Base-by-base conservation (phyloP, 92 coral and sea anemone species). In the Meandrina meandrites region DNA sequence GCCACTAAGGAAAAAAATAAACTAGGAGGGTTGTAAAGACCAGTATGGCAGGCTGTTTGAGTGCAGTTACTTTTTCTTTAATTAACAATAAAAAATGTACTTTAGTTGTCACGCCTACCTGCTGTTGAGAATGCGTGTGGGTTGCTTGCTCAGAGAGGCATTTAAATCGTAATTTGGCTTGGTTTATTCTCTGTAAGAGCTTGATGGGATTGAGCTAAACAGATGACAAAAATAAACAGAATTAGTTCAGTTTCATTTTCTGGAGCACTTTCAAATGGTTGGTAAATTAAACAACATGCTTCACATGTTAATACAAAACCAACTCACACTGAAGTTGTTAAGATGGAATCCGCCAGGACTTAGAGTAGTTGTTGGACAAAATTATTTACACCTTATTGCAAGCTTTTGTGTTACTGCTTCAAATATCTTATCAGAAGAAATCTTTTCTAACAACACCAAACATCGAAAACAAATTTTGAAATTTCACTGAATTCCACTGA, bases 141-240 rank as follows among this genome's bases (percentile, higher is more conserved):
- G 89, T 56, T 14, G 90, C 83, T 67, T 90, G 94, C 30, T 80
- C 91, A 31, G 78, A 76, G 47, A 89, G 89, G 34, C 76, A 15
- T 60, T 89, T 80, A 77, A 95, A 90, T 80, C 89, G 91, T 54
- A 83, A 75, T 80, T 84, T 96, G 67, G 92, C 97, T 50, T 91
- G 93, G 81, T 81, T 92, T 47, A 97, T 62, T 87, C 99, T 95
- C 50, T 93, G 96, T 66, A 95, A 79, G 51, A 97, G 82, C 71
- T 91, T 90, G 45, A 95, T 90, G 54, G 99, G 99, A 87, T 97
- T 97, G 28, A 97, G 92, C 99, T 97, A 74, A 35, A 73, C n/a
- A n/a, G 76, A 34, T 71, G 47, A 27, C 47, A 73, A 40, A 73
- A 36, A 15, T 71, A 62, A 31, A 21, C 76, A 71, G 47, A 17